Conservation (phyloP, 2,797 vertebrate genomes). For the Karalla daura region DNA sequence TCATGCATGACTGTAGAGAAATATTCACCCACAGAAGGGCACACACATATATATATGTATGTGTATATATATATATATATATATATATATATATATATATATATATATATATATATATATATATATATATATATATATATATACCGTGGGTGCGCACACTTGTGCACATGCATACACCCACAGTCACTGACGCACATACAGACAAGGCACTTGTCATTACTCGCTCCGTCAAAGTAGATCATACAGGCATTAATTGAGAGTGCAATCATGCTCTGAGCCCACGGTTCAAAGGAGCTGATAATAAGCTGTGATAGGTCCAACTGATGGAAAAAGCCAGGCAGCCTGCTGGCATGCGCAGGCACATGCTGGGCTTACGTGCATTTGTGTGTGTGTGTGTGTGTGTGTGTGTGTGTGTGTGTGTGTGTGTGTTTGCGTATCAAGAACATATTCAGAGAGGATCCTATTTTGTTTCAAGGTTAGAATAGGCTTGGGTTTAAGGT, state of each 20-base stretch:
- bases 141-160: too few relatives aligned
- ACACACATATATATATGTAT: neutral
- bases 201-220: slow-evolving; percentile 66
- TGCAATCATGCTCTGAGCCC: slow-evolving; percentile 79
- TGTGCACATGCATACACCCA: slow-evolving; percentile 15
- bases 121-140: slow-evolving; percentile 17
- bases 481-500: neutral
- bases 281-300: slow-evolving; percentile 83
- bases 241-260: slow-evolving; percentile 80
- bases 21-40: neutral
- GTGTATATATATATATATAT: slow-evolving; percentile 12
- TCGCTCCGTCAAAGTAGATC: slow-evolving; percentile 77
- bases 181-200: slow-evolving; percentile 12
- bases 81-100: neutral
- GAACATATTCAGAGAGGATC: neutral
- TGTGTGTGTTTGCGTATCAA: slow-evolving; percentile 7
- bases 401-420: neutral
- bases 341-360: slow-evolving; percentile 43
- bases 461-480: slow-evolving; percentile 1
- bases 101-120: slow-evolving; percentile 13
- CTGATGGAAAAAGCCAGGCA: slow-evolving; percentile 74
- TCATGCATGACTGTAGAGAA: slow-evolving; percentile 11
- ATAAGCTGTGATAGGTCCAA: slow-evolving; percentile 82
- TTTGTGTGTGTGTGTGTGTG: slow-evolving; percentile 5
- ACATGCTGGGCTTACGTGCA: slow-evolving; percentile 9